Base-by-base conservation (phyloP, 2,797 vertebrate genomes). In the Spinibarbus caldwelli region DNA sequence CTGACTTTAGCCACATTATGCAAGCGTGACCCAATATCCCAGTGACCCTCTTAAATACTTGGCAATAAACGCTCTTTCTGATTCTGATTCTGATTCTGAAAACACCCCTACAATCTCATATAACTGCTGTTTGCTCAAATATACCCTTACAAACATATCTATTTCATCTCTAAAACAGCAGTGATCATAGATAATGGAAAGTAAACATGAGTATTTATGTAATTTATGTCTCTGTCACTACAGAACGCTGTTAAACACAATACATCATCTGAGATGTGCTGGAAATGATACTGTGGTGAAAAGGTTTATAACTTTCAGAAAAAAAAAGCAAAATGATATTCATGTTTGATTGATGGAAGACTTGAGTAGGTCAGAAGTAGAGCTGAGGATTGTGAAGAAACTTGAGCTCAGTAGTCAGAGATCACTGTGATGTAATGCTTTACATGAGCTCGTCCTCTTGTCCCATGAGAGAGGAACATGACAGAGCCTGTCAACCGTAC, bases 41-140 rank as follows among this genome's bases (percentile, higher is more conserved):
- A 87, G 82, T 89, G 82, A 86, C 88, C 88, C 83, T 79, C 66
- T 86, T 83, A 23, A 84, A n/a, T n/a, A n/a, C n/a, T n/a, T n/a
- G n/a, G n/a, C n/a, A n/a, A n/a, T n/a, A n/a, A n/a, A n/a, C n/a
- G n/a, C n/a, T n/a, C n/a, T n/a, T n/a, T n/a, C n/a, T n/a, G n/a
- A n/a, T n/a, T n/a, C n/a, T n/a, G n/a, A n/a, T n/a, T n/a, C n/a
- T n/a, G n/a, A n/a, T n/a, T n/a, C n/a, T n/a, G n/a, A n/a, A n/a
- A 83, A 49, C 64, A 38, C 12, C 34, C 68, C 31, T 21, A 49
- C 34, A 64, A 29, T 62, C 17, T 64, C 17, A 59, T 21, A 75
- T 87, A 59, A 67, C 26, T 31, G 47, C 26, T 6, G 59, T 62
- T 71, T 67, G 57, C 52, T 80, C 29, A 84, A 86, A 82, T 45